Conservation (phyloP, 2,888 invertebrate genomes). For the Aelia acuminata region DNA sequence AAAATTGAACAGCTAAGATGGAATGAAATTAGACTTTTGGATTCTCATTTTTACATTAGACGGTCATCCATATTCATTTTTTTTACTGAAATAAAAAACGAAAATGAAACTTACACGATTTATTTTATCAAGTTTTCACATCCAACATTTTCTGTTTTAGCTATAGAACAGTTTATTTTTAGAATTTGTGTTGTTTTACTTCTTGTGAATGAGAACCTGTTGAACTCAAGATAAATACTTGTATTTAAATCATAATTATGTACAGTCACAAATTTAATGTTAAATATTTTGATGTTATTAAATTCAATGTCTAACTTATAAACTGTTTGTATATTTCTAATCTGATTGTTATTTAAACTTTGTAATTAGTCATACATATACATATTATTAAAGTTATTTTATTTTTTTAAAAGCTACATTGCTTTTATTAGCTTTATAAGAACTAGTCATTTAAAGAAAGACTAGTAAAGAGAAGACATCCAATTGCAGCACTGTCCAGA, state of each 20-base stretch:
- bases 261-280: conserved; percentile 33
- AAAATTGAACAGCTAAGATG: background rate
- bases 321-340: conserved; percentile 42
- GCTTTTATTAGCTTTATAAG: conserved; percentile 4
- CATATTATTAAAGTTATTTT: conserved; percentile 9
- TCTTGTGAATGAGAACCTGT: background rate
- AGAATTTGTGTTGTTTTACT: background rate
- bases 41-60: background rate
- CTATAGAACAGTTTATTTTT: background rate
- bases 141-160: background rate
- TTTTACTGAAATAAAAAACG: no score
- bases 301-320: conserved; percentile 2
- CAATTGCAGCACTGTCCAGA: background rate
- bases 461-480: background rate
- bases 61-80: no score
- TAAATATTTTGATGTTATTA: background rate
- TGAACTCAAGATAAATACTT: background rate
- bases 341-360: background rate
- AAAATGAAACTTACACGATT: no score
- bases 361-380: conserved; percentile 15
- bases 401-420: background rate
- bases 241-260: conserved; percentile 30
- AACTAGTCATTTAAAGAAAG: conserved; percentile 22
- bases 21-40: background rate
- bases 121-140: background rate